phyloP scores from a whole-genome alignment of 2,113 vertebrate species.

The Ctenodactylus gundi region DNA sequence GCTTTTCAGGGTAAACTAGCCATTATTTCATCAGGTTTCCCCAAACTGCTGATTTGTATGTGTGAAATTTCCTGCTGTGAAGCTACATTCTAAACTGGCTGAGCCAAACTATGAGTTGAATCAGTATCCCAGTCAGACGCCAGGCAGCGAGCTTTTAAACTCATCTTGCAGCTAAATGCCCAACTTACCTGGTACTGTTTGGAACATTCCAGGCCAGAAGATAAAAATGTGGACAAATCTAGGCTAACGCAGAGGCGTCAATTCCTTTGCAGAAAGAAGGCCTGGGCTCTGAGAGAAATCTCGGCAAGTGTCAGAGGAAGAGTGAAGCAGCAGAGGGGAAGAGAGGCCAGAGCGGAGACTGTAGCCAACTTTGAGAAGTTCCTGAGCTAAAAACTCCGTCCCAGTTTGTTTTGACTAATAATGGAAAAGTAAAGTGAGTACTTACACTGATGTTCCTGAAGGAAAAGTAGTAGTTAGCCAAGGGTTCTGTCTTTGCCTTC shows the following conservation, averaged over 20 bases:
- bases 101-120: background rate
- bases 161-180: background rate
- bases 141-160: background rate
- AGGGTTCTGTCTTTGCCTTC: background rate
- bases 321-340: background rate
- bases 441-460: background rate
- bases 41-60: conserved; percentile 51
- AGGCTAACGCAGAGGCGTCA: background rate
- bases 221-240: background rate
- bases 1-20: conserved; percentile 42
- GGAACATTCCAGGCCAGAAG: background rate
- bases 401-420: background rate
- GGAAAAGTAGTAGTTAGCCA: background rate
- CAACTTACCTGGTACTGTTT: background rate
- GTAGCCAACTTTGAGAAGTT: background rate
- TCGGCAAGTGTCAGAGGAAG: background rate
- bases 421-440: background rate
- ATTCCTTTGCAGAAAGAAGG: background rate
- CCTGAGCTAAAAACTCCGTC: background rate
- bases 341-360: background rate
- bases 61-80: conserved; percentile 50
- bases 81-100: conserved; percentile 29
- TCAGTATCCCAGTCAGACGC: background rate
- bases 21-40: conserved; percentile 70
- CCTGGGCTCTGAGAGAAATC: background rate